Percentiles rank a stretch among this genome's conserved stretches.
phyloP scores from a whole-genome alignment of 30 jellyfish, hydroid and myxozoan species.

The Clytia hemisphaerica region DNA sequence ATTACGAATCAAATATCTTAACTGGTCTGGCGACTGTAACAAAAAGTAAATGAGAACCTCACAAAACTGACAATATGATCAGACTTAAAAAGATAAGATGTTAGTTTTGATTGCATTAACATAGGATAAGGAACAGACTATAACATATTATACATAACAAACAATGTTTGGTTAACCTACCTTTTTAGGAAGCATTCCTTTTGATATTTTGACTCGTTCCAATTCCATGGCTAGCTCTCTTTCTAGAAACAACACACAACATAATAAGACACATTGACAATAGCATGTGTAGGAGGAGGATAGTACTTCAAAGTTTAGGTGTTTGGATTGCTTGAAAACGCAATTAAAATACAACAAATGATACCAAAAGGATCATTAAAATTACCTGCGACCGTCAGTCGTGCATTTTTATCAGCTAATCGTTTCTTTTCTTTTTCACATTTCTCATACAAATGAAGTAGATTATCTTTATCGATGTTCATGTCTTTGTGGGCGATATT shows the following conservation, averaged over 20 bases:
- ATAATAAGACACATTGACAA: background rate
- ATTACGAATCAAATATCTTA: conserved; percentile 47
- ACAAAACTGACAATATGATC: background rate
- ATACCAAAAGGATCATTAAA: background rate
- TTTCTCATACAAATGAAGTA: conserved; percentile 53
- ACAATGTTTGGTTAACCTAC: conserved; percentile 4
- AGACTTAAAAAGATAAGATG: background rate
- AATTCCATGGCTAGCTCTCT: conserved; percentile 81
- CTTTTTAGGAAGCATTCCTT: conserved; percentile 51
- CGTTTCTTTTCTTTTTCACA: conserved; percentile 77
- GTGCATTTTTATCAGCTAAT: conserved; percentile 76
- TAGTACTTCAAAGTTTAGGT: background rate
- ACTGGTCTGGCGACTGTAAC: conserved; percentile 73
- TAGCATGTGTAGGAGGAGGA: background rate
- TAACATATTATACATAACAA: too few species aligned
- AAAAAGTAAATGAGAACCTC: background rate
- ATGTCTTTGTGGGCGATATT: conserved; percentile 13
- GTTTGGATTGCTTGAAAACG: background rate
- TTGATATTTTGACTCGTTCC: conserved; percentile 60
- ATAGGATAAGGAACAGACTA: too few species aligned
- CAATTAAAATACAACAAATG: background rate
- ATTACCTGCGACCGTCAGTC: conserved; percentile 67
- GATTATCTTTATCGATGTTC: conserved; percentile 42
- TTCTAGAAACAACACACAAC: conserved; percentile 16
- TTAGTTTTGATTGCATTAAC: too few species aligned